Base-by-base conservation (phyloP, 1,140 invertebrate species). In the Ridgeia piscesae region DNA sequence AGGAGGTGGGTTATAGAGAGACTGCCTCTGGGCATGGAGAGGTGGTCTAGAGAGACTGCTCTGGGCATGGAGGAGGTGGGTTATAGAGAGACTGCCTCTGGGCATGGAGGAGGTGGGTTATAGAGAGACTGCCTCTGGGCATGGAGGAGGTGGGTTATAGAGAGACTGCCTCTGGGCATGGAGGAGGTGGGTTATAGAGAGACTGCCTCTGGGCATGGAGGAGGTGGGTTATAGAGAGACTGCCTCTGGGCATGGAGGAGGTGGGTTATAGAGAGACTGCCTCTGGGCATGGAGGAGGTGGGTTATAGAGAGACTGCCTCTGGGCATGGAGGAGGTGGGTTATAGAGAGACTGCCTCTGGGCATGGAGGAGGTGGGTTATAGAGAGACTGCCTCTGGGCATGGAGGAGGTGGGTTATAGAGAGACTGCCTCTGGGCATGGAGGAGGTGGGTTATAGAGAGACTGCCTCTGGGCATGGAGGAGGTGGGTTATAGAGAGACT, bases 261-360 rank as follows among this genome's bases (percentile, higher is more conserved):
- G n/a, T n/a, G n/a, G n/a, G n/a, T n/a, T n/a, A n/a, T 21, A 33
- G 35, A 91, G 35, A 34, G 35, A 33, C n/a, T 90, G 11, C 34
- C 89, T 21, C 91, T 91, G 4, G 91, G 91, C 27, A 33, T 92
- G 6, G 92, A 92, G 89, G 92, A 92, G 92, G 92, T 92, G n/a
- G 35, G 34, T 21, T 33, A 91, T 8, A 8, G 33, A 6, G 31
- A n/a, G n/a, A n/a, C 35, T 91, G 4, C 89, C n/a, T 89, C n/a
- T n/a, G n/a, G n/a, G n/a, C n/a, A n/a, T n/a, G n/a, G n/a, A n/a
- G n/a, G n/a, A n/a, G n/a, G n/a, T n/a, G n/a, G n/a, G n/a, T n/a
- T n/a, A n/a, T 21, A 33, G 35, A 91, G 35, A 34, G 35, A 33
- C n/a, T 90, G 11, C 34, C 89, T 21, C 91, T 91, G 4, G 91